A percentile compares a stretch with the other conserved stretches of the same genome.
These are phyloP conservation scores for Thoracochromis brauschi DNA, from an alignment of 2,113 vertebrate species.

Conservation along the genomic window DNA sequence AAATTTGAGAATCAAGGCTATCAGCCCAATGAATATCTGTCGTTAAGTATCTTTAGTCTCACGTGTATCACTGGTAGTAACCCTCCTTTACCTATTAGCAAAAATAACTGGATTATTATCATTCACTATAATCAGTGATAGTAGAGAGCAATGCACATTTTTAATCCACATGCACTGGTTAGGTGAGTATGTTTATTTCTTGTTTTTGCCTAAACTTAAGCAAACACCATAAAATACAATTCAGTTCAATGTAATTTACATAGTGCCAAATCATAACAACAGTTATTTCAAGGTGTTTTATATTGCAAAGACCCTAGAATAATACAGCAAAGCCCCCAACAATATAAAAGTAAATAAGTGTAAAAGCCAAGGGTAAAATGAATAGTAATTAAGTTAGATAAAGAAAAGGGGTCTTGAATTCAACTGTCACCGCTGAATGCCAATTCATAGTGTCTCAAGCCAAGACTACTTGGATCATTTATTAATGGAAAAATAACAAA, in stretches of 20 bases:
- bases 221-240: neutral
- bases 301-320: neutral
- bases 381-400: neutral
- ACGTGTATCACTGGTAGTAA: fast-evolving
- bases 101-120: neutral
- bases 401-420: neutral
- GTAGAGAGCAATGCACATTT: neutral
- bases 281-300: neutral
- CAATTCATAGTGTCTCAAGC: neutral
- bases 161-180: neutral
- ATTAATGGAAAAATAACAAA: neutral
- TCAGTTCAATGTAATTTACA: neutral
- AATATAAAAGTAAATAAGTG: neutral
- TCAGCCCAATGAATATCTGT: neutral
- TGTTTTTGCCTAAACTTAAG: too few species aligned
- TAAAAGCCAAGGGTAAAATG: neutral
- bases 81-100: neutral
- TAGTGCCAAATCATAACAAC: neutral
- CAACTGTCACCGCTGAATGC: neutral
- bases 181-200: neutral
- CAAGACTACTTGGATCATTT: neutral
- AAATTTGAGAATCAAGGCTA: neutral
- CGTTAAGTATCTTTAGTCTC: neutral
- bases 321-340: neutral
- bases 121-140: neutral